Evolutionary conservation across 2,113 vertebrate genomes (phyloP), one percentile per base, ranked within the genome.

Genomic region (Psophia crepitans): DNA sequence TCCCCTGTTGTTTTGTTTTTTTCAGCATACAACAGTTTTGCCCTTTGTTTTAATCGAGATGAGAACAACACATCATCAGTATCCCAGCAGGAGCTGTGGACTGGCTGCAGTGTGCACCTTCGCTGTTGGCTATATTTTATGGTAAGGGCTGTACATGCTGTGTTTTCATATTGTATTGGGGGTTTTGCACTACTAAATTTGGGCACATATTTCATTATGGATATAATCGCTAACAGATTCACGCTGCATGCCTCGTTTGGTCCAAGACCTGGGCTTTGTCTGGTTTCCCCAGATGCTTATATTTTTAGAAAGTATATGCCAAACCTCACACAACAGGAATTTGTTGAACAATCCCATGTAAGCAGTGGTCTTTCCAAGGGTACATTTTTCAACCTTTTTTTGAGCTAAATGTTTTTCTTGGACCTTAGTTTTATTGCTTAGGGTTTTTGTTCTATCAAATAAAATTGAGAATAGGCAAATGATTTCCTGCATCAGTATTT

Each of bases 31-130:
- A 51, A 99, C 99, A 11, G 99, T 99, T 69, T 98, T 99, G 68
- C 99, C 99, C 76, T 99, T 99, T 98, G 99, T 99, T 98, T 98
- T 99, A 97, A 99, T 99, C 74, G 99, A 99, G 98, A 99, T 99
- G 99, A 98, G 99, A 98, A 99, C 99, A 94, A 99, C 99, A 90
- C 98, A 98, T 97, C 99, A 99, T 95, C 98, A 98, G 57, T 99
- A 99, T 96, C 99, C 99, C 98, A 99, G 99, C 97, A 99, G 99
- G 98, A 95, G 88, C 84, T 98, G 98, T 39, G 99, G 99, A 53
- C 98, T 99, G 94, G 95, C 97, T 26, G 99, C 99, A 33, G 98
- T 99, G 63, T 99, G 98, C 96, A 98, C 96, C 98, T 99, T 99
- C 77, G 98, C 99, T n/a, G 88, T 99, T 79, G 98, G 98, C 97